phyloP scores from a whole-genome alignment of 2,888 invertebrate species.

The Bugulina stolonifera region DNA sequence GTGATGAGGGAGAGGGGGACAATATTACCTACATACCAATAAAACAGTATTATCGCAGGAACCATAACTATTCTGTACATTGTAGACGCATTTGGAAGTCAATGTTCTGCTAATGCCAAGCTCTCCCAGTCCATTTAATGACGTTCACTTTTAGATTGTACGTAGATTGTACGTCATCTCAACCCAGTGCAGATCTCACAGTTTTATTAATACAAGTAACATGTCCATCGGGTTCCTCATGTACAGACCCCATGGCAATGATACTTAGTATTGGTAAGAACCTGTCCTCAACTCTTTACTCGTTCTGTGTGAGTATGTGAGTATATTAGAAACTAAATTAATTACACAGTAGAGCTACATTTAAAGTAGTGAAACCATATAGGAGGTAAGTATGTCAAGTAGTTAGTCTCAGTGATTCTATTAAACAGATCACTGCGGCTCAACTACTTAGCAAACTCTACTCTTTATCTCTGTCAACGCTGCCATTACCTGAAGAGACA shows the following conservation, averaged over 20 bases:
- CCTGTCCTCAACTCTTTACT: not conserved
- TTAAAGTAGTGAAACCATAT: not conserved
- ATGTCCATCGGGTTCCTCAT: not conserved
- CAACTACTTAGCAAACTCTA: constrained; percentile 21
- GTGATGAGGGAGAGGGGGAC: too few species aligned
- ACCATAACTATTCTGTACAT: too few species aligned
- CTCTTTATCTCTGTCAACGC: not conserved
- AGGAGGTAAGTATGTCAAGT: not conserved
- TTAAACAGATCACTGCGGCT: constrained; percentile 20
- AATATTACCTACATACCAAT: too few species aligned
- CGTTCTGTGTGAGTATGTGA: not conserved
- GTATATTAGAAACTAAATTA: too few species aligned
- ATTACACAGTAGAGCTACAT: too few species aligned
- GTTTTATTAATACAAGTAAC: constrained; percentile 17
- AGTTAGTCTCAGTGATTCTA: constrained; percentile 1
- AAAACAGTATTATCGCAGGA: too few species aligned
- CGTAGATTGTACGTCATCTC: too few species aligned
- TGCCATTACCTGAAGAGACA: not conserved
- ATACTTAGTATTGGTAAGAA: constrained; percentile 23
- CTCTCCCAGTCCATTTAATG: too few species aligned
- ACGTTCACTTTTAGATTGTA: too few species aligned
- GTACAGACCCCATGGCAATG: constrained; percentile 18
- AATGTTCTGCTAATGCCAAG: too few species aligned
- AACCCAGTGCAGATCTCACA: not conserved
- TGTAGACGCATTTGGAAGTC: too few species aligned